A percentile compares a stretch with the other conserved stretches of the same genome.
These are phyloP conservation scores for Danionella dracula DNA, from an alignment of 2,797 vertebrate genomes.

Conservation along the genomic window DNA sequence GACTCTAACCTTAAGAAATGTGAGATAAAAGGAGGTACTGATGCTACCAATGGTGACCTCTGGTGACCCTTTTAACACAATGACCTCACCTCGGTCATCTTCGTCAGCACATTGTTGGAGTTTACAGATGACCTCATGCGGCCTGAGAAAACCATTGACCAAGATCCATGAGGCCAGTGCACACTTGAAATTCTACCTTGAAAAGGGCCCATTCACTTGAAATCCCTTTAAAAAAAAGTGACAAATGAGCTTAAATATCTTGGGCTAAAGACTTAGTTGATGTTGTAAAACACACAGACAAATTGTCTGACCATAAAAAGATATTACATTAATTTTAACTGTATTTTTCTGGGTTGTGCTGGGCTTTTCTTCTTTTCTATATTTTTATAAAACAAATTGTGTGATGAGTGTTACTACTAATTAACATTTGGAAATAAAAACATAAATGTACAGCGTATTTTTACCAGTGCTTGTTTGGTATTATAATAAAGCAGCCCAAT, in stretches of 20 bases:
- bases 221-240: not conserved
- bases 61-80: slow-evolving; percentile 55
- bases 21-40: not conserved
- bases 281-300: slow-evolving; percentile 28
- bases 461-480: too few species aligned
- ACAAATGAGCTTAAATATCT: too few species aligned
- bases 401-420: too few species aligned
- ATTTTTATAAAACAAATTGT: too few species aligned
- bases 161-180: slow-evolving; percentile 42
- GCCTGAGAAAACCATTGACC: slow-evolving; percentile 55
- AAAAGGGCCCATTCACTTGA: slow-evolving; percentile 2
- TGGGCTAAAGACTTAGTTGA: too few species aligned
- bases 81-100: slow-evolving; percentile 49
- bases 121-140: slow-evolving; percentile 53
- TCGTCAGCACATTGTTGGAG: slow-evolving; percentile 50
- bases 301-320: slow-evolving; percentile 63
- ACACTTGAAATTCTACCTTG: slow-evolving; percentile 32
- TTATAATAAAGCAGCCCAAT: not conserved
- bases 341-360: too few species aligned
- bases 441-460: too few species aligned
- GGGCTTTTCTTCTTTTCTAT: too few species aligned
- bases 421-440: too few species aligned
- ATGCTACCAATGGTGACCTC: slow-evolving; percentile 37
- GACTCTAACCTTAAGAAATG: not conserved
- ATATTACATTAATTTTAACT: too few species aligned